Conservation (phyloP, 2,888 invertebrate species). For the Cephus pulcher region DNA sequence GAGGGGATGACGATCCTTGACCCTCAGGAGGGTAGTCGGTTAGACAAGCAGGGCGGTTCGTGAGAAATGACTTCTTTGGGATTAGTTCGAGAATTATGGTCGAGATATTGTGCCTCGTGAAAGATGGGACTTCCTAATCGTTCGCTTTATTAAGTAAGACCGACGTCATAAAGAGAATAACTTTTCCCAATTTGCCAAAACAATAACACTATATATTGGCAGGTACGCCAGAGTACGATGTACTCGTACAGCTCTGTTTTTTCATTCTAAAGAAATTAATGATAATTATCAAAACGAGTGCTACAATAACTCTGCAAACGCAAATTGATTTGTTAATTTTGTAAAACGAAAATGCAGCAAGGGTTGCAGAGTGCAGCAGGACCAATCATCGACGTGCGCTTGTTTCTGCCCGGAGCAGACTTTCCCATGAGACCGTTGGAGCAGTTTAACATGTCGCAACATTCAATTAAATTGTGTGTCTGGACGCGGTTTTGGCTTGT, state of each 20-base stretch:
- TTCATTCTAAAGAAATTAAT: neutral
- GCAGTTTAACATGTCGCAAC: slow-evolving; percentile 30
- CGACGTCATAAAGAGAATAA: neutral
- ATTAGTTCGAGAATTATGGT: slow-evolving; percentile 40
- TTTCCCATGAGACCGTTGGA: slow-evolving; percentile 19
- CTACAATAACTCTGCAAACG: neutral
- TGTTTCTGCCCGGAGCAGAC: neutral
- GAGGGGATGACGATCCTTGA: slow-evolving; percentile 23
- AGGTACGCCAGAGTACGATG: neutral
- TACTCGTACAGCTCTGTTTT: neutral
- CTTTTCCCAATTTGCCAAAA: neutral
- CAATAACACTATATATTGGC: neutral
- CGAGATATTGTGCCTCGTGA: slow-evolving; percentile 9
- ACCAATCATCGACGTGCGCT: slow-evolving; percentile 17
- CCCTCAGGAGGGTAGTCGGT: slow-evolving; percentile 23
- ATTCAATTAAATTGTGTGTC: slow-evolving; percentile 24
- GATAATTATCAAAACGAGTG: no score
- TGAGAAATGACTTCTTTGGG: slow-evolving; percentile 44
- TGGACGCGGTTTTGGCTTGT: slow-evolving; percentile 16
- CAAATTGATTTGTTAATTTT: neutral
- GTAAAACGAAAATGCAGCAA: neutral
- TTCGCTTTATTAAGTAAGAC: neutral
- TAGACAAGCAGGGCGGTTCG: neutral
- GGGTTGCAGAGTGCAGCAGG: neutral
- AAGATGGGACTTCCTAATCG: neutral